phyloP scores from a whole-genome alignment of 2,797 vertebrate genomes.

The Rhynchotus rufescens region DNA sequence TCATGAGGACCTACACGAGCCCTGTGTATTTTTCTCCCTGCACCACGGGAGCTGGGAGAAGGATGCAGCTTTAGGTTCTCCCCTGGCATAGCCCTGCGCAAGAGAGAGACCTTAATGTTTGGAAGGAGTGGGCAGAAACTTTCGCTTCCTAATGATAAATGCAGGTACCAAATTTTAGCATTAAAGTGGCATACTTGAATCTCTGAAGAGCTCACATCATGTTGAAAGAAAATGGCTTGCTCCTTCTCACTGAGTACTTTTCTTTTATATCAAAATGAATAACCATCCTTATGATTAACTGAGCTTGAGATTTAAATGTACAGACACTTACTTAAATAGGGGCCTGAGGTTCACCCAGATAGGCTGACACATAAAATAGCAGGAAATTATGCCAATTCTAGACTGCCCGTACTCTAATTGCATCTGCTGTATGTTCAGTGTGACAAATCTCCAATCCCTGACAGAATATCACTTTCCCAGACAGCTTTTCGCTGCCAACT shows the following conservation, averaged over 20 bases:
- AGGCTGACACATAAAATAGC: not conserved
- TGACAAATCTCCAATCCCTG: conserved; percentile 7
- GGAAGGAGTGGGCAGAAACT: not conserved
- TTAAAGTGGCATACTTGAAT: not conserved
- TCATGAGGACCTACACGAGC: not conserved
- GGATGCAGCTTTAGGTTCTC: not conserved
- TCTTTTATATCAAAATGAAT: not conserved
- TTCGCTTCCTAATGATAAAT: not conserved
- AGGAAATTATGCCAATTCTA: conserved; percentile 15
- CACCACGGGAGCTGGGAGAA: not conserved
- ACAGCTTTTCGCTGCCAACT: not conserved
- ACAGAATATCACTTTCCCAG: conserved; percentile 19
- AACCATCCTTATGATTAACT: not conserved
- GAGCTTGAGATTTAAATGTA: not conserved
- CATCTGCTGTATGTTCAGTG: not conserved
- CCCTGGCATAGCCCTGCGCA: not conserved
- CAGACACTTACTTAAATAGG: not conserved
- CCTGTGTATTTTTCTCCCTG: not conserved
- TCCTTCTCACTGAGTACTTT: not conserved
- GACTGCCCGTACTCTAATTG: not conserved
- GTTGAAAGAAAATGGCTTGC: not conserved
- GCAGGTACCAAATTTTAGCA: not conserved
- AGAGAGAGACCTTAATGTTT: not conserved
- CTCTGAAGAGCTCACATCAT: not conserved
- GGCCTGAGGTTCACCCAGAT: conserved; percentile 5